Conservation (phyloP, 2,888 invertebrate genomes). For the Pilophorus perplexus region DNA sequence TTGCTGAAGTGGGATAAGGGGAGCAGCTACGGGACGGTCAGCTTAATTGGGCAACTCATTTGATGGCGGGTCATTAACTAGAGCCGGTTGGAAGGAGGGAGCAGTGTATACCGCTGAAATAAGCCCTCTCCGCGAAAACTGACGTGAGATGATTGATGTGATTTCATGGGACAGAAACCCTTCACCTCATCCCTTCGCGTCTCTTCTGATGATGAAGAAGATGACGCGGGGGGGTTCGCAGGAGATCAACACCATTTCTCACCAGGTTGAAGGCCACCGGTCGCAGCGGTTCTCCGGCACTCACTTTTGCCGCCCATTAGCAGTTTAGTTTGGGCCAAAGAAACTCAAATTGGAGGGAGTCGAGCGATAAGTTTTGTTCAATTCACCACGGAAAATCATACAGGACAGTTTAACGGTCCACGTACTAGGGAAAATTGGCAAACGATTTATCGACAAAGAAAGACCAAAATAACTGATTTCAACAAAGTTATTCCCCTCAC, state of each 20-base stretch:
- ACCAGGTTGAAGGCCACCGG: background rate
- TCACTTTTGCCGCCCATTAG: conserved; percentile 7
- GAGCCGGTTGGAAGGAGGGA: background rate
- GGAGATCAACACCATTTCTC: background rate
- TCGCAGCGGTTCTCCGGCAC: no score
- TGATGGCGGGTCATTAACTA: conserved; percentile 16
- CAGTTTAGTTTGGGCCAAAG: background rate
- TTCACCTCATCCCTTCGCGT: background rate
- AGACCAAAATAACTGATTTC: no score
- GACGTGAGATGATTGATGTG: conserved; percentile 23
- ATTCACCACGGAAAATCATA: no score
- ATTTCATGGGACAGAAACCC: conserved; percentile 6
- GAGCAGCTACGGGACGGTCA: conserved; percentile 3
- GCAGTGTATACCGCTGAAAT: conserved; percentile 18
- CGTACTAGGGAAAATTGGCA: no score
- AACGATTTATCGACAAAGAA: no score
- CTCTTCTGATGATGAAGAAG: background rate
- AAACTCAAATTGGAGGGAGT: no score
- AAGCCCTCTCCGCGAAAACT: conserved; percentile 9
- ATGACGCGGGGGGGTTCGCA: background rate
- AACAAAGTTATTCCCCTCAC: no score
- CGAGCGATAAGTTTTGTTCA: no score
- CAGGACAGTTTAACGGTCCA: no score
- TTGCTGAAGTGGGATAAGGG: conserved; percentile 1
- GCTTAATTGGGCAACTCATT: conserved; percentile 23